Conservation (phyloP, 2,888 invertebrate species). For the Lepidonotus clava region DNA sequence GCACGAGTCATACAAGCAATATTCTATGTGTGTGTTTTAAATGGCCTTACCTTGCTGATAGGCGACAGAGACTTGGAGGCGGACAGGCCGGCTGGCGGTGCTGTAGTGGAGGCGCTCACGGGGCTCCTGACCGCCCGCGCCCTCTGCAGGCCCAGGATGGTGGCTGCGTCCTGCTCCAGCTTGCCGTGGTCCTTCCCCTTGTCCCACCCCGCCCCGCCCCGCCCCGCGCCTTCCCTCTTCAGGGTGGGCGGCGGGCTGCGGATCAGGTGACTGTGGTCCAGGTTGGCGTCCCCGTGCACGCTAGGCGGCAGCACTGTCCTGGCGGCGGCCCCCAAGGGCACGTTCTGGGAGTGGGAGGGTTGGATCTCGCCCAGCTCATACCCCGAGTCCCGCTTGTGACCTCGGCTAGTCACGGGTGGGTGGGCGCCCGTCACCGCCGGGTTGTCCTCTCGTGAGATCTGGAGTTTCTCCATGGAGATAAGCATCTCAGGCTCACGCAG, state of each 20-base stretch:
- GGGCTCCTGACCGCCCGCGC: background rate
- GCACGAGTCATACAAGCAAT: no score
- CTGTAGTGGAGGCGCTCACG: background rate
- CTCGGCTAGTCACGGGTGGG: background rate
- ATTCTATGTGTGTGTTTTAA: no score
- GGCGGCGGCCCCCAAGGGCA: constrained; percentile 8
- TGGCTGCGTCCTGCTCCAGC: constrained; percentile 52
- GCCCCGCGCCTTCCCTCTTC: background rate
- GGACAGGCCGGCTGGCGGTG: background rate
- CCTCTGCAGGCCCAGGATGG: constrained; percentile 46
- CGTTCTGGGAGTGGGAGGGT: constrained; percentile 51
- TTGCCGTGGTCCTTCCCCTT: constrained; percentile 19
- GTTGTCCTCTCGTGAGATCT: constrained; percentile 48
- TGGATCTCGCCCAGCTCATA: constrained; percentile 35
- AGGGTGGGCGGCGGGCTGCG: constrained; percentile 48
- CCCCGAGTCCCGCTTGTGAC: background rate
- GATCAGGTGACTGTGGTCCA: constrained; percentile 46
- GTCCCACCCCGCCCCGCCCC: background rate
- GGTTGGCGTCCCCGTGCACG: background rate
- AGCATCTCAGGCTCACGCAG: background rate
- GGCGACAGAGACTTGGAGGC: background rate
- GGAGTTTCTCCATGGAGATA: constrained; percentile 41
- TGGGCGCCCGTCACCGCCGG: background rate
- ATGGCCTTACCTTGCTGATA: background rate
- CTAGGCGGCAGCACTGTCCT: background rate